Evolutionary conservation across 2,797 vertebrate genomes (phyloP), one percentile per base, ranked within the genome.

Genomic region (Sebastes melanostomus): DNA sequence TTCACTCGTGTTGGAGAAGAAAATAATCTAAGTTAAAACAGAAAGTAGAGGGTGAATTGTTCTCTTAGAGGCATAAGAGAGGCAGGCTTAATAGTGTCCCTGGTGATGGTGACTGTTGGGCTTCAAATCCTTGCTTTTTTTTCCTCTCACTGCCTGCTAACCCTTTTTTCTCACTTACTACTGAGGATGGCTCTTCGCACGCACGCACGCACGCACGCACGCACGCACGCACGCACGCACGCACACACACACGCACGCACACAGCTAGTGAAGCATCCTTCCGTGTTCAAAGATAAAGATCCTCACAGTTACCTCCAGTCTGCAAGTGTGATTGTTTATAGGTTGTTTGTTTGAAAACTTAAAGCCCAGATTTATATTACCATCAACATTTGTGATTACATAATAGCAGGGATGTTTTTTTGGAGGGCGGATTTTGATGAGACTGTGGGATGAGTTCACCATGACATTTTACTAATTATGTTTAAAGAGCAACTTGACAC

Each of bases 61-160:
- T 89, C 75, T 88, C 34, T 73, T 76, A 63, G 66, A 89, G 72
- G 67, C 46, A 73, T 71, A 82, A 86, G 67, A 42, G 70, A 69
- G 7, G 46, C 46, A 79, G 82, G 36, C 79, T 84, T 91, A 93
- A 93, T 87, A 36, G 69, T 65, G 68, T 92, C 88, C 79, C 90
- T 50, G 11, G 86, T 86, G 89, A 90, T 29, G 1, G 30, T 8
- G 72, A 75, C 68, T 56, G 76, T 65, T 66, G 75, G 66, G 77
- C 81, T 80, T 83, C 55, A 68, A 61, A 63, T 83, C 30, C 32
- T 71, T 81, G 58, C 84, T 77, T 80, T 72, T 22, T n/a, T 22
- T 1, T 6, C 25, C 55, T 8, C 72, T 56, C 52, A 52, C 62
- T 72, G 73, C 59, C 72, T 78, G 27, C 54, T 61, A 80, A 75